phyloP scores from a whole-genome alignment of 2,797 vertebrate species.

The Urophycis tenuis region DNA sequence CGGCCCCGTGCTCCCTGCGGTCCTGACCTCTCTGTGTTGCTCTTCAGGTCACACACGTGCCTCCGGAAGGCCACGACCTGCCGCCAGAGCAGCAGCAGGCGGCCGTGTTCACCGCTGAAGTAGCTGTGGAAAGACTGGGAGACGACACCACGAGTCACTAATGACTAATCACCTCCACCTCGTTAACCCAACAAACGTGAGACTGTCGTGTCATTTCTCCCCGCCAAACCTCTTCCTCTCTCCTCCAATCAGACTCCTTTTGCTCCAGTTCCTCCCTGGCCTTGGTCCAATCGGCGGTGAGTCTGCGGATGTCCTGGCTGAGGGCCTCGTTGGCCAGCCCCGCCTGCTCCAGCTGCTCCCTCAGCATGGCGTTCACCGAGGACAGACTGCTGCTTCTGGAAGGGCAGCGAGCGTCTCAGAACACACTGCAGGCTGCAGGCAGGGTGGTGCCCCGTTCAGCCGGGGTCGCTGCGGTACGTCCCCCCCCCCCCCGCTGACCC shows the following conservation, averaged over 20 bases:
- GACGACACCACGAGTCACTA: not conserved
- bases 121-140: constrained; percentile 86
- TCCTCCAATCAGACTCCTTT: constrained; percentile 87
- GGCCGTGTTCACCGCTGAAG: constrained; percentile 86
- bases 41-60: constrained; percentile 80
- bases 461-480: no score
- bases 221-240: constrained; percentile 91
- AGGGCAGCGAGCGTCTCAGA: constrained; percentile 11
- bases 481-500: no score
- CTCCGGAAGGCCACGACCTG: constrained; percentile 85
- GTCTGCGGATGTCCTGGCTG: constrained; percentile 88
- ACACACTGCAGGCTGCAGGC: not conserved
- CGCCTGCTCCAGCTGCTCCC: constrained; percentile 92
- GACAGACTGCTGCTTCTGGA: constrained; percentile 85
- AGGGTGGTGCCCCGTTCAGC: no score
- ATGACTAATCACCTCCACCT: not conserved
- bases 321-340: constrained; percentile 85
- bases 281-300: constrained; percentile 87
- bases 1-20: not conserved
- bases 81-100: constrained; percentile 85
- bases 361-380: constrained; percentile 90
- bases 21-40: constrained; percentile 78
- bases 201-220: not conserved
- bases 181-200: not conserved
- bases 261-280: constrained; percentile 88